Evolutionary conservation across 2,888 invertebrate genomes (phyloP).

Genomic region (Steinernema hermaphroditum): DNA sequence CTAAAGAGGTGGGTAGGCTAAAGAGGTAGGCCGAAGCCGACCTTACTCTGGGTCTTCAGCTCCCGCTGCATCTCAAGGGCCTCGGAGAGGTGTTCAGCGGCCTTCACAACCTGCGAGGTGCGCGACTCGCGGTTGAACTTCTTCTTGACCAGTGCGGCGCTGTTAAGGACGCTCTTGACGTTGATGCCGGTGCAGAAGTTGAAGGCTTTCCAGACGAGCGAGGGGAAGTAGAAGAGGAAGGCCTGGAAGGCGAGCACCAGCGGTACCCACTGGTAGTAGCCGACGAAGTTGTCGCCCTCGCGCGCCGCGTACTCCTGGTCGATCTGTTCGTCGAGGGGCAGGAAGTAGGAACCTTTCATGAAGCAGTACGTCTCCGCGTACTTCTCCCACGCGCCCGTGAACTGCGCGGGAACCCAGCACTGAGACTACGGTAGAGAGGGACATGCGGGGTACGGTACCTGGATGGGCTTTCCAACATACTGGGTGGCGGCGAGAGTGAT

Average conservation of each 20-base stretch:
- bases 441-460: slow-evolving; percentile 36
- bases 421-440: slow-evolving; percentile 36
- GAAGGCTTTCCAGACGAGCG: slow-evolving; percentile 59
- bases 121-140: slow-evolving; percentile 50
- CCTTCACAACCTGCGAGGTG: slow-evolving; percentile 45
- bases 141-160: slow-evolving; percentile 51
- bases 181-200: slow-evolving; percentile 50
- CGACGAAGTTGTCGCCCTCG: slow-evolving; percentile 42
- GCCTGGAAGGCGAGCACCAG: slow-evolving; percentile 61
- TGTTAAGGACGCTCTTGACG: slow-evolving; percentile 58
- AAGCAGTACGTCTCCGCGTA: slow-evolving; percentile 65
- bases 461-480: slow-evolving; percentile 65
- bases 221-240: slow-evolving; percentile 64
- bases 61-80: slow-evolving; percentile 62
- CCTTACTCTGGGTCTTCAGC: slow-evolving; percentile 44
- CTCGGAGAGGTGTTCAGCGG: slow-evolving; percentile 54
- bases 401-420: slow-evolving; percentile 66
- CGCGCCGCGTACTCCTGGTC: slow-evolving; percentile 44
- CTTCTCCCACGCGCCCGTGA: slow-evolving; percentile 62
- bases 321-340: slow-evolving; percentile 49
- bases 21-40: not conserved
- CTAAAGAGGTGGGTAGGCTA: not conserved
- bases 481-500: slow-evolving; percentile 65
- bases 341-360: slow-evolving; percentile 61
- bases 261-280: slow-evolving; percentile 62